Base-by-base conservation (phyloP, 2,113 vertebrate species). In the Pteropus alecto region DNA sequence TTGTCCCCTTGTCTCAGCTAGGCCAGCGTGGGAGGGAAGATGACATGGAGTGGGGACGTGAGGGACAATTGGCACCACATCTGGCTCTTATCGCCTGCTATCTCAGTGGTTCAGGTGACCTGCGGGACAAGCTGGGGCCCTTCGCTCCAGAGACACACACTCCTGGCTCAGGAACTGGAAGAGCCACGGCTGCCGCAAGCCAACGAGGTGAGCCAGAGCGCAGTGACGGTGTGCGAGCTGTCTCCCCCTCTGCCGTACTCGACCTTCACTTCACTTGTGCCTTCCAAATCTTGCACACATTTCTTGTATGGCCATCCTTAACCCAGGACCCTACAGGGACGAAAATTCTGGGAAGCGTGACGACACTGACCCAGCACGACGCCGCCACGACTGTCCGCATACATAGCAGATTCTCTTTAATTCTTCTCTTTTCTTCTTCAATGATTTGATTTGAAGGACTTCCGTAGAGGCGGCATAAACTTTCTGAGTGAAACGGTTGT, bases 221-320 rank as follows among this genome's bases (percentile, higher is more conserved):
- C 38, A 3, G 9, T 0, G 2, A 43, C 18, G 6, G 30, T 2
- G 35, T 30, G 77, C 26, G 74, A 38, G 33, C 33, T 16, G 33
- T 10, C 28, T 14, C 0, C 2, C 0, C 9, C 9, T 26, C 16
- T 63, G 46, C n/a, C n/a, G 48, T 43, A 30, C 14, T 11, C 18
- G n/a, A 88, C 14, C 77, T 43, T 35, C 43, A 33, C 61, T 56
- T 21, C 38, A 13, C 54, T 61, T 46, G 70, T 3, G 35, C 48
- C 33, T 65, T 60, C 54, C 51, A 56, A 87, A 76, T 54, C 73
- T 46, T 21, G 10, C 43, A 54, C 30, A 41, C 7, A 6, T 41
- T 86, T 56, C 68, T 60, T 16, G 46, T 2, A 0, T 12, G 76
- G 26, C 11, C 30, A 35, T 0, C 38, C 5, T 16, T n/a, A 24